phyloP scores from a whole-genome alignment of 2,113 vertebrate genomes.

The Riparia riparia region DNA sequence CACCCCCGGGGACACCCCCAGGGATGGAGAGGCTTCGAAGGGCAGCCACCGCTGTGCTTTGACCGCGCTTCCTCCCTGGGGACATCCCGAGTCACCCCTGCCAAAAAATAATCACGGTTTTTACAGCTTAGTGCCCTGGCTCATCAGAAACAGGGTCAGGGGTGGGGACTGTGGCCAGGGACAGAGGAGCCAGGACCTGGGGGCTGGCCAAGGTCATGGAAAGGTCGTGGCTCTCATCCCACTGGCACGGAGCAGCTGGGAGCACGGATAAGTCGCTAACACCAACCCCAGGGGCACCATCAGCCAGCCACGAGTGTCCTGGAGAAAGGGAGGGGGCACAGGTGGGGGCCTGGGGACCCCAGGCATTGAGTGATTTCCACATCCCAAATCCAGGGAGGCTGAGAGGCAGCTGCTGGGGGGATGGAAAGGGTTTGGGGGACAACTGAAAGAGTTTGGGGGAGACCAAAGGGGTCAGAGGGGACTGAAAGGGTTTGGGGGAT shows the following conservation, averaged over 20 bases:
- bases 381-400: neutral
- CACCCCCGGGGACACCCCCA: neutral
- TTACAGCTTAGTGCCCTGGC: neutral
- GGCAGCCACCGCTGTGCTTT: fast-evolving
- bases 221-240: neutral
- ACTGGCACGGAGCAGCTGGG: neutral
- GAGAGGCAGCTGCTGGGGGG: neutral
- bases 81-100: fast-evolving
- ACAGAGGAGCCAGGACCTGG: neutral
- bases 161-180: neutral
- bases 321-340: fast-evolving
- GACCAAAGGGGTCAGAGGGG: too few species aligned
- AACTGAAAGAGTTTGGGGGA: neutral
- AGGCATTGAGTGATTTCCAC: fast-evolving
- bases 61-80: fast-evolving
- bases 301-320: fast-evolving
- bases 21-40: neutral
- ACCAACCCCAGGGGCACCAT: fast-evolving
- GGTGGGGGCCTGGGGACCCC: neutral
- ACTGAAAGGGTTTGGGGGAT: neutral
- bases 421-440: neutral
- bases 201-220: neutral
- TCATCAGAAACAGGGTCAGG: neutral
- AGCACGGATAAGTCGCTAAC: neutral
- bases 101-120: neutral